Evolutionary conservation across 2,888 invertebrate species (phyloP).

Genomic region (Diarsia mendica): DNA sequence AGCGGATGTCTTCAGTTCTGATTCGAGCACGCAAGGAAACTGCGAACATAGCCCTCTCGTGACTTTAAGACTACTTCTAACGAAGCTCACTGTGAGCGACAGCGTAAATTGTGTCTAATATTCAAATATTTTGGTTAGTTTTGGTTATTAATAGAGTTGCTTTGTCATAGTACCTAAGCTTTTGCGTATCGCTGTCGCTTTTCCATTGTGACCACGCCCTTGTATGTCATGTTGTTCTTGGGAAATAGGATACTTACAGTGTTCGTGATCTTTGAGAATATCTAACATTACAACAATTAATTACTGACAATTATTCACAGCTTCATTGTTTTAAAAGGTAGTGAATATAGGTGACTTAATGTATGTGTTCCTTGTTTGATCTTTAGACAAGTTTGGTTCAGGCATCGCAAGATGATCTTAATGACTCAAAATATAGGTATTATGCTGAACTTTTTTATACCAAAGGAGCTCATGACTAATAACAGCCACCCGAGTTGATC

Average conservation of each 20-base stretch:
- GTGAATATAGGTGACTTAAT: neutral
- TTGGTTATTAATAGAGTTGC: no score
- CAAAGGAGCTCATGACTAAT: no score
- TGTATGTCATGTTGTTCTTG: slow-evolving; percentile 2
- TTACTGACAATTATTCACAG: neutral
- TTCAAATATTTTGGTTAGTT: no score
- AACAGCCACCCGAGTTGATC: no score
- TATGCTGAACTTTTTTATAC: no score
- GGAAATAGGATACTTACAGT: slow-evolving; percentile 31
- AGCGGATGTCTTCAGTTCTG: no score
- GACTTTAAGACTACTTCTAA: no score
- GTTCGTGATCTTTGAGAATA: slow-evolving; percentile 11
- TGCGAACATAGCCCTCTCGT: no score
- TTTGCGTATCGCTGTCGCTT: neutral
- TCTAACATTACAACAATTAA: neutral
- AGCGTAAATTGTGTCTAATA: no score
- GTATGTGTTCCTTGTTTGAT: neutral
- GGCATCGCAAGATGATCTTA: neutral
- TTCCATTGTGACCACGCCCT: neutral
- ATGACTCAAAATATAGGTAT: neutral
- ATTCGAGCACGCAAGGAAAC: no score
- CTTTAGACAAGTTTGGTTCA: neutral
- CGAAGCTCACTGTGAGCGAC: no score
- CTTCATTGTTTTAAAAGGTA: slow-evolving; percentile 6
- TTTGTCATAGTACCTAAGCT: no score